Conservation (phyloP, 1,140 invertebrate genomes). For the Trichonephila clavata region DNA sequence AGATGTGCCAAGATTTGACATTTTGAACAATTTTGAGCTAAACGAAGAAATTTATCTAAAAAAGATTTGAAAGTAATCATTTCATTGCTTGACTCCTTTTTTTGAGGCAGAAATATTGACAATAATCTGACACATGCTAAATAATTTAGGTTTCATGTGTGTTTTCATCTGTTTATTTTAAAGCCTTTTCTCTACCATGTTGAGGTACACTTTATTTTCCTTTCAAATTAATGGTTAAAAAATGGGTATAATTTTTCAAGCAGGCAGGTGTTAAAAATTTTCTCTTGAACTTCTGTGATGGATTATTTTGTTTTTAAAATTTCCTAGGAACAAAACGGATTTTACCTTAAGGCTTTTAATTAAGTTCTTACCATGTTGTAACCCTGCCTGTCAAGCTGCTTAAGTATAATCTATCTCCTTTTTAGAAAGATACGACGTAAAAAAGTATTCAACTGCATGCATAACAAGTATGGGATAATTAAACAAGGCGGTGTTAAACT, state of each 20-base stretch:
- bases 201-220: neutral
- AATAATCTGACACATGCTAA: neutral
- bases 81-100: no score
- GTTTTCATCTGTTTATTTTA: neutral
- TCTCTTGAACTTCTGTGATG: neutral
- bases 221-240: neutral
- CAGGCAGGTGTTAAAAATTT: neutral
- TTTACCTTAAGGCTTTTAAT: constrained; percentile 15
- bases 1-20: no score
- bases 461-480: constrained; percentile 32
- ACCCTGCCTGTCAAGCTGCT: constrained; percentile 15
- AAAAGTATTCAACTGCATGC: neutral
- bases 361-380: neutral
- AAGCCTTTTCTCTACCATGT: neutral
- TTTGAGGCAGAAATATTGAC: no score
- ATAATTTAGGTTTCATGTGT: neutral
- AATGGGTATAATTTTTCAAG: neutral
- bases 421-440: neutral
- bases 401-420: neutral
- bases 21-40: no score
- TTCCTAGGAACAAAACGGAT: neutral
- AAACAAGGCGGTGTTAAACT: constrained; percentile 8
- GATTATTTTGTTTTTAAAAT: constrained; percentile 27
- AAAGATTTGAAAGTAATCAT: no score
- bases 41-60: no score